Evolutionary conservation across 1,140 invertebrate species (phyloP), one percentile per base, ranked within the genome.

Genomic region (Hylyphantes graminicola): DNA sequence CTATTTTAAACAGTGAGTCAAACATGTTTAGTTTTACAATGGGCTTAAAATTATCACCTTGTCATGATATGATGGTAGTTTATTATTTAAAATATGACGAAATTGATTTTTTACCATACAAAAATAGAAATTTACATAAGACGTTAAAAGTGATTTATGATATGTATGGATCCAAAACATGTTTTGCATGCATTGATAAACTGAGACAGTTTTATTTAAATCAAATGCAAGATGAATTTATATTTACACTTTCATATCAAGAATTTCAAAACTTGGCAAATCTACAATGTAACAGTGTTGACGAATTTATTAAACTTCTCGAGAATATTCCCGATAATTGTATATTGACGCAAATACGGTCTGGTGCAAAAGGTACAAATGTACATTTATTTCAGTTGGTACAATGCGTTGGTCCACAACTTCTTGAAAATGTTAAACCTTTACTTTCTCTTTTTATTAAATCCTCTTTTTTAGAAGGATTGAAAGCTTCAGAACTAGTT

Each of bases 331-430:
- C n/a, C n/a, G n/a, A n/a, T n/a, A n/a, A n/a, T n/a, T n/a, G n/a
- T n/a, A n/a, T n/a, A n/a, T n/a, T n/a, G n/a, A n/a, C n/a, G n/a
- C n/a, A n/a, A n/a, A n/a, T n/a, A n/a, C n/a, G n/a, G n/a, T n/a
- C n/a, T n/a, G n/a, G n/a, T n/a, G n/a, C n/a, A n/a, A n/a, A n/a
- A n/a, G n/a, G 64, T 8, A 21, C 75, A 19, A 54, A 19, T 17
- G 64, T 53, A 65, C 61, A 78, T 78, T 65, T 78, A 48, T 78
- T 65, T 65, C 75, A 77, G n/a, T 19, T 77, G 13, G 50, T 77
- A 19, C 59, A 63, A 17, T 64, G 50, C 5, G 75, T 77, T 12
- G 75, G 75, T 21, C 54, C 19, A 51, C 75, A 77, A 65, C 21
- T 53, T 13, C 17, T 51, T 9, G 17, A 63, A 35, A 35, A 51